Conservation (phyloP, 92 coral and sea anemone genomes). For the Blastomussa wellsi region DNA sequence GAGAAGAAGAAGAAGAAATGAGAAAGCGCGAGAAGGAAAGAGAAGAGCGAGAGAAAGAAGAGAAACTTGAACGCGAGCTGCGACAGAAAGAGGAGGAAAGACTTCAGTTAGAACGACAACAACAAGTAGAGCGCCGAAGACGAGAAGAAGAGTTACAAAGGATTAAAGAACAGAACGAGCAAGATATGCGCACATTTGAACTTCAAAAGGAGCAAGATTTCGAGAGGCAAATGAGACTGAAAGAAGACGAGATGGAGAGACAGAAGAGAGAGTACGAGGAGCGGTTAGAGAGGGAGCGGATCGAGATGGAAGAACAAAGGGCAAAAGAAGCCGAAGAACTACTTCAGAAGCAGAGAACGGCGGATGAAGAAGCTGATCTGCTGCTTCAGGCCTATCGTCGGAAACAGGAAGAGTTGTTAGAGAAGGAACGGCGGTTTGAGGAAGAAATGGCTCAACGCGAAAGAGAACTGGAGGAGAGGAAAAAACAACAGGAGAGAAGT, state of each 20-base stretch:
- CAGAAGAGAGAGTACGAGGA: slow-evolving; percentile 73
- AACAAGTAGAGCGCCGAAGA: slow-evolving; percentile 65
- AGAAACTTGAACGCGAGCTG: slow-evolving; percentile 76
- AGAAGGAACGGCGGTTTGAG: slow-evolving; percentile 87
- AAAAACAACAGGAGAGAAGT: slow-evolving; percentile 52
- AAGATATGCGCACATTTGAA: slow-evolving; percentile 50
- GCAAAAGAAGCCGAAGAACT: slow-evolving; percentile 73
- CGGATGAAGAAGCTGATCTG: slow-evolving; percentile 87
- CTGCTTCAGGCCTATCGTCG: slow-evolving; percentile 89
- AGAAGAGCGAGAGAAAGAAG: slow-evolving; percentile 70
- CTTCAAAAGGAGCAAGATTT: slow-evolving; percentile 72
- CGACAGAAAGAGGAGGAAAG: slow-evolving; percentile 70
- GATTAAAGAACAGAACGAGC: slow-evolving; percentile 43
- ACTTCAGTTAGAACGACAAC: slow-evolving; percentile 59
- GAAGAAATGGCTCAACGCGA: slow-evolving; percentile 89
- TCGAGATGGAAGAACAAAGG: slow-evolving; percentile 61
- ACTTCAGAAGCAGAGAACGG: slow-evolving; percentile 59
- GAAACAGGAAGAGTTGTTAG: slow-evolving; percentile 88
- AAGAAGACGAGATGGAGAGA: slow-evolving; percentile 80
- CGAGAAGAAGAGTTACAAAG: slow-evolving; percentile 64
- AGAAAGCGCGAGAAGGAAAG: slow-evolving; percentile 63
- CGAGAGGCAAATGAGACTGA: slow-evolving; percentile 78
- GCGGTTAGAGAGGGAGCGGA: slow-evolving; percentile 63
- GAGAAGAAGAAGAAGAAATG: slow-evolving; percentile 64
- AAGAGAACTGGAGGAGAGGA: slow-evolving; percentile 79